Conservation (phyloP, 2,888 invertebrate species). For the Apamea anceps region DNA sequence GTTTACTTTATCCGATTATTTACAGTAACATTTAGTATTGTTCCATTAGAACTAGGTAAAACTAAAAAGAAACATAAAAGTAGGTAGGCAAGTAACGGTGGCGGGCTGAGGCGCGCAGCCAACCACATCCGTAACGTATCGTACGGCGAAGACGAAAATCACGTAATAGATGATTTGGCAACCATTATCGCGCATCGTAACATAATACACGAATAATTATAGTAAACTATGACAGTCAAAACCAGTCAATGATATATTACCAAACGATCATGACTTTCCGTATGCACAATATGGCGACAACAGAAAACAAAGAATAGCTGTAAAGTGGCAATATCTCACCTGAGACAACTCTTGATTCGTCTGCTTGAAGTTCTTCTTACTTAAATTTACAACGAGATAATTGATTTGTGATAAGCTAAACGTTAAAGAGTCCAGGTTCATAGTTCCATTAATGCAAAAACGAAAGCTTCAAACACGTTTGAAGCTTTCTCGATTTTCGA, state of each 20-base stretch:
- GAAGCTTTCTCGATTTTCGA: constrained; percentile 97
- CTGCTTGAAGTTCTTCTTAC: constrained; percentile 98
- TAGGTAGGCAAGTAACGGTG: constrained; percentile 41
- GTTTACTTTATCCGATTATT: background rate
- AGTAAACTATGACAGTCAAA: constrained; percentile 57
- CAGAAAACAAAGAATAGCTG: constrained; percentile 82
- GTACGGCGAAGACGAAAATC: constrained; percentile 47
- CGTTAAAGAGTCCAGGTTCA: constrained; percentile 99
- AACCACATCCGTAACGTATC: constrained; percentile 52
- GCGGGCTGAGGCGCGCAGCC: constrained; percentile 34
- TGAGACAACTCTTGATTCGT: constrained; percentile 96
- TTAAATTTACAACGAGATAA: constrained; percentile 98
- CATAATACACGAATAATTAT: constrained; percentile 56
- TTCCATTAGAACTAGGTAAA: background rate
- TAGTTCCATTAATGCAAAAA: constrained; percentile 98
- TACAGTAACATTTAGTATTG: background rate
- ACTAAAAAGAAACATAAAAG: background rate
- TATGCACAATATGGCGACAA: constrained; percentile 88
- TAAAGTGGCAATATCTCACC: constrained; percentile 91
- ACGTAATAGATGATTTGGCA: constrained; percentile 65
- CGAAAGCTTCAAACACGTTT: constrained; percentile 98
- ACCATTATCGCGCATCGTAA: constrained; percentile 60
- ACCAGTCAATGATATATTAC: constrained; percentile 54
- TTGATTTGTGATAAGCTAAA: constrained; percentile 99
- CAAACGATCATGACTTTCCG: constrained; percentile 74